Evolutionary conservation across 2,113 vertebrate genomes (phyloP), one percentile per base, ranked within the genome.

Genomic region (Amphiprion percula): DNA sequence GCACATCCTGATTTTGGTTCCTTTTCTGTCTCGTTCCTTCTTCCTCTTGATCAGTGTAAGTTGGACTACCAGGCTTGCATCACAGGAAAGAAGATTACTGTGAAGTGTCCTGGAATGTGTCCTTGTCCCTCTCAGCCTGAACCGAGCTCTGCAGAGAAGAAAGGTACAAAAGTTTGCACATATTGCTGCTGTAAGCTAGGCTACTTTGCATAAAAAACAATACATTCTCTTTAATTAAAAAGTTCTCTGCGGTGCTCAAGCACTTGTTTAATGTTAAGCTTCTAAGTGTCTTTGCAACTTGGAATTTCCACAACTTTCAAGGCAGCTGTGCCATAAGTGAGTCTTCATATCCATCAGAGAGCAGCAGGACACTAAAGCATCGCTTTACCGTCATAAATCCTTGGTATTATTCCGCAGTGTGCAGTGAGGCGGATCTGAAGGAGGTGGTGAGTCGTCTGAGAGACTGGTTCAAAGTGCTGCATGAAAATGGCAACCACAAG

Each of bases 381-480:
- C 54, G 47, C 23, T 81, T 83, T 49, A 44, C 66, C 58, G 53
- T 82, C 56, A 86, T 59, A 86, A 77, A 83, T 82, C 47, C 52
- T 74, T 21, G 39, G 49, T 72, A 54, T 69, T 72, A 59, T 62
- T 70, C 65, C 82, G 28, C 80, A 99, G 98, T 90, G 0, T 99
- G 98, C 93, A 96, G 94, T 76, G 96, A 96, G 86, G 84, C 93
- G 63, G 98, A 99, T 86, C 95, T 98, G 93, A 96, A 95, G 73
- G 97, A 97, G 82, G 96, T 97, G 84, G 97, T 96, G 41, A 96
- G 94, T 83, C 95, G 96, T 74, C 87, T 99, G 74, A 94, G 96
- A 86, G 98, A 98, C 76, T 98, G 97, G 97, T 98, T 99, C 94
- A 96, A 96, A 90, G 97, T 97, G 49, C 96, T 98, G 71, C 97